These are phyloP conservation scores for Gadopsis marmoratus DNA, from an alignment of 2,797 vertebrate genomes.

Conservation along the genomic window DNA sequence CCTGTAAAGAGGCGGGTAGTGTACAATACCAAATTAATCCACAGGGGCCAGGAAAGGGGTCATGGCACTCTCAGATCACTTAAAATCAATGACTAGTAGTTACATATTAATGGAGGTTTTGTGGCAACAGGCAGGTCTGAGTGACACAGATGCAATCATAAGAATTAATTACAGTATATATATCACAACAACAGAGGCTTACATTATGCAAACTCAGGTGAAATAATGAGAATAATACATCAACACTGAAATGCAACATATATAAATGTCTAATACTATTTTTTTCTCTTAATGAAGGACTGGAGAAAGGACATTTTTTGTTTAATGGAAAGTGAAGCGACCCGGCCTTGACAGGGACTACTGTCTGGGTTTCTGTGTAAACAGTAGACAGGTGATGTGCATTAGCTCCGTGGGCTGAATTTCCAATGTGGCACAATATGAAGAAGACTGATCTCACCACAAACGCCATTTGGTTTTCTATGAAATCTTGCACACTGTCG, in stretches of 20 bases:
- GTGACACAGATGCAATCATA: not conserved
- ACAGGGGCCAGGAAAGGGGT: conserved; percentile 6
- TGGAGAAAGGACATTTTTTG: not conserved
- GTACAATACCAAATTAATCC: conserved; percentile 39
- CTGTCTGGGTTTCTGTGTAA: conserved; percentile 32
- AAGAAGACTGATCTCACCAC: not conserved
- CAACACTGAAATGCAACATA: not conserved
- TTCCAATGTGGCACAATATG: not conserved
- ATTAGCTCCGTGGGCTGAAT: not conserved
- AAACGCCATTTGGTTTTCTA: not conserved
- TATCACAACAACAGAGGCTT: too few species aligned
- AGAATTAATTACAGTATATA: not conserved
- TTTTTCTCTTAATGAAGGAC: not conserved
- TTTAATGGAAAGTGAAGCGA: not conserved
- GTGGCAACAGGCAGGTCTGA: not conserved
- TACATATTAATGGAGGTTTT: not conserved
- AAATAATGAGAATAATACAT: not conserved
- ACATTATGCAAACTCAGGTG: not conserved
- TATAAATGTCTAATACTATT: not conserved
- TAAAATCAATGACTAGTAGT: not conserved
- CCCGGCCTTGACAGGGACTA: not conserved
- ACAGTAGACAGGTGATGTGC: conserved; percentile 2
- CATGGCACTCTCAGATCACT: not conserved
- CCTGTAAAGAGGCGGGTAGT: not conserved
- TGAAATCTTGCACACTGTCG: not conserved